Evolutionary conservation across 2,113 vertebrate genomes (phyloP).

Genomic region (Lethenteron camtschaticum): DNA sequence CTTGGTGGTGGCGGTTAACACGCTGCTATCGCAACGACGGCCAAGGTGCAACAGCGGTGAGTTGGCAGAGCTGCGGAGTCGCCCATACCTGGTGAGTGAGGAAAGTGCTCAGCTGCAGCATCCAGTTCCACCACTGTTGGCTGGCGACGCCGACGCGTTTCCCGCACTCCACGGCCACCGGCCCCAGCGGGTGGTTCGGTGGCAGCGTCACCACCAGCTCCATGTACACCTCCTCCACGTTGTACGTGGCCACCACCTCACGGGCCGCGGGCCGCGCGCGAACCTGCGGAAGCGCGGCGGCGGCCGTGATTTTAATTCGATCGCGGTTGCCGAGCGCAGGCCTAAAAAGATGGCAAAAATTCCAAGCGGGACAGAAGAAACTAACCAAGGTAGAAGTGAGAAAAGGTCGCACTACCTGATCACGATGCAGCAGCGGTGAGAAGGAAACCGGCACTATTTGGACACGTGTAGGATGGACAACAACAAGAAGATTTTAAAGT

Average conservation of each 20-base stretch:
- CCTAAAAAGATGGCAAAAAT: too few relatives aligned
- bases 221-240: slow-evolving; percentile 83
- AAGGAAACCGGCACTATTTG: too few relatives aligned
- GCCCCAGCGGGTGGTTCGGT: slow-evolving; percentile 66
- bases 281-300: slow-evolving; percentile 26
- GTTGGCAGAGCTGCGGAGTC: not conserved
- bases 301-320: not conserved
- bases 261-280: slow-evolving; percentile 69
- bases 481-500: too few relatives aligned
- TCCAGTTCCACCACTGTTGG: slow-evolving; percentile 97
- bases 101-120: slow-evolving; percentile 86
- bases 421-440: too few relatives aligned
- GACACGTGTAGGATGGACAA: too few relatives aligned
- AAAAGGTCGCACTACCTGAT: not conserved
- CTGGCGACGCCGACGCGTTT: slow-evolving; percentile 81
- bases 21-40: too few relatives aligned
- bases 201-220: slow-evolving; percentile 86
- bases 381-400: too few relatives aligned
- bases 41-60: too few relatives aligned
- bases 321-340: not conserved
- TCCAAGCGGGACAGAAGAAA: too few relatives aligned
- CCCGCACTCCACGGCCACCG: slow-evolving; percentile 71
- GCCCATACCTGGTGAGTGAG: slow-evolving; percentile 67
- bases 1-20: too few relatives aligned
- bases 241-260: slow-evolving; percentile 86